Evolutionary conservation across 2,888 invertebrate genomes (phyloP).

Genomic region (Saturnia japonica): DNA sequence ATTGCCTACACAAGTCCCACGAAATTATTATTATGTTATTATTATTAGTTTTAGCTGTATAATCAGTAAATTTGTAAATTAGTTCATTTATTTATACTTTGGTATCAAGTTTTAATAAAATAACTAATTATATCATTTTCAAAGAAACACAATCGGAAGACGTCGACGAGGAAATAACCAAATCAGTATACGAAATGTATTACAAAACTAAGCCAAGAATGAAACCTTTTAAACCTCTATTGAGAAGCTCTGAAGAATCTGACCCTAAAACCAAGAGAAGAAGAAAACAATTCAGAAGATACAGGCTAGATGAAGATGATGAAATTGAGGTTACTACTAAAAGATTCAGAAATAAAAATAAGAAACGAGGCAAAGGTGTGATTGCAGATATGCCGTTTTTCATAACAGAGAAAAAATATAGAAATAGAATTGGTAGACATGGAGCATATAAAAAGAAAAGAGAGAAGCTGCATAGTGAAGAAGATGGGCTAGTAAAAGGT

Average conservation of each 20-base stretch:
- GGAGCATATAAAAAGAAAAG: not conserved
- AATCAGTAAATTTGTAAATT: no score
- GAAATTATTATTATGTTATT: no score
- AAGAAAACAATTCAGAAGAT: not conserved
- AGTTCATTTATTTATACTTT: no score
- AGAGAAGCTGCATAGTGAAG: not conserved
- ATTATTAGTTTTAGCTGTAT: no score
- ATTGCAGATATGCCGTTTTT: not conserved
- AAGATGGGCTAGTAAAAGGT: not conserved
- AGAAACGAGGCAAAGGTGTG: not conserved
- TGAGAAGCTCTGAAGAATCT: conserved; percentile 5
- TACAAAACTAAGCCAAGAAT: not conserved
- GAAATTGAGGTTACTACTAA: conserved; percentile 3
- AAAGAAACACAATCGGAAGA: not conserved
- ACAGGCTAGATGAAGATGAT: not conserved
- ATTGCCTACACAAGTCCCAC: no score
- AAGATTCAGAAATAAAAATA: not conserved
- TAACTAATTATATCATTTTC: not conserved
- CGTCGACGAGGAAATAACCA: not conserved
- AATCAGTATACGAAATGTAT: conserved; percentile 11
- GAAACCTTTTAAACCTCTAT: not conserved
- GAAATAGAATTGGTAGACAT: not conserved
- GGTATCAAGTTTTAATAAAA: no score
- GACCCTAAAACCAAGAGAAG: not conserved
- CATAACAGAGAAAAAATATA: not conserved